Base-by-base conservation (phyloP, 2,888 invertebrate genomes). In the Sericinus montela region DNA sequence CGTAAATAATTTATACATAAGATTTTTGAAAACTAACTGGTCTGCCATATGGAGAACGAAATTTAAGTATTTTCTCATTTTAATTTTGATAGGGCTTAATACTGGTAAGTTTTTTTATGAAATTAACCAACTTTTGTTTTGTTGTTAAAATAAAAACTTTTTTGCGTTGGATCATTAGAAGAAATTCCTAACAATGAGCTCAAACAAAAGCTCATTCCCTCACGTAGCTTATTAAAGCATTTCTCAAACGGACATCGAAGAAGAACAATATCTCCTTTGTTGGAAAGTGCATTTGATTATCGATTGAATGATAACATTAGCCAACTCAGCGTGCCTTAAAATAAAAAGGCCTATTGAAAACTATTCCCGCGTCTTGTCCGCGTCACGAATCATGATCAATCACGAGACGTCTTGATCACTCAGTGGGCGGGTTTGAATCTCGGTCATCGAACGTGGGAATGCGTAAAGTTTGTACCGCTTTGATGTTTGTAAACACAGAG, bases 341-440 rank as follows among this genome's bases (percentile, higher is more conserved):
- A 58, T 50, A 64, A 67, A 62, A 61, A 62, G 55, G 62, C 56
- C 67, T 62, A 78, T 80, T 78, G 70, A 76, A 72, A 64, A 68
- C 63, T 65, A 68, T 72, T 74, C 70, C 62, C 61, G 29, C 46
- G 53, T 56, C 57, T 51, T 60, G 62, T 55, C 57, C 57, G 55
- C 61, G 53, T 56, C 61, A 77, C 74, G 75, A 79, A 80, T 77
- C 72, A 76, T 76, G 72, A 85, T 83, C 82, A 79, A 85, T 83
- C 82, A 81, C 69, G 75, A 73, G 69, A 75, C 75, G 76, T 76
- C 76, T 79, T 80, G 80, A 82, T 82, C 75, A 71, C 69, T 29
- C 52, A 14, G 52, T 44, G 46, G 46, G 48, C 50, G 50, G 45
- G 52, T 57, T 57, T 55, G 56, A 67, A 70, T 68, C 65, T 73